phyloP scores from a whole-genome alignment of 2,888 invertebrate species.

The Tricholauxania praeusta region DNA sequence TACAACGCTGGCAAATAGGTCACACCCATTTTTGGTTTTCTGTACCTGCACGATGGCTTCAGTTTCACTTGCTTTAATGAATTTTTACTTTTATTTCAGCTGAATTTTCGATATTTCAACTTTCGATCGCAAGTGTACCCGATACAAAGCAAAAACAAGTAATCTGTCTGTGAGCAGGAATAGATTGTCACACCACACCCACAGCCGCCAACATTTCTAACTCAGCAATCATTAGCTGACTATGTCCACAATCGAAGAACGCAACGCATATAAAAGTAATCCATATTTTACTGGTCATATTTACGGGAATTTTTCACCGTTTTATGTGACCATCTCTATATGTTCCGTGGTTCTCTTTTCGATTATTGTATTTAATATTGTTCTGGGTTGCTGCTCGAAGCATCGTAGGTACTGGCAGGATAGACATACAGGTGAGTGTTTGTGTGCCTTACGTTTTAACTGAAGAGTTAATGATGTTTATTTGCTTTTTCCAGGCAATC shows the following conservation, averaged over 20 bases:
- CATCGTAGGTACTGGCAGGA: slow-evolving; percentile 87
- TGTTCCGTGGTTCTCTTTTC: slow-evolving; percentile 79
- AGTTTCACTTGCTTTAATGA: too few relatives aligned
- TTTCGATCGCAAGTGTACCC: too few relatives aligned
- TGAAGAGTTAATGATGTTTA: not conserved
- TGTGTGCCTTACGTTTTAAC: not conserved
- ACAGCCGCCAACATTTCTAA: not conserved
- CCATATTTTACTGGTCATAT: slow-evolving; percentile 72
- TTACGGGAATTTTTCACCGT: slow-evolving; percentile 84
- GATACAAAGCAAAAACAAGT: too few relatives aligned
- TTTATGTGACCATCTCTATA: slow-evolving; percentile 85
- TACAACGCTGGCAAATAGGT: too few relatives aligned
- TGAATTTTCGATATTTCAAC: too few relatives aligned
- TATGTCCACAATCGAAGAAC: slow-evolving; percentile 76
- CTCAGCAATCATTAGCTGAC: slow-evolving; percentile 37
- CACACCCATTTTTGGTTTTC: too few relatives aligned
- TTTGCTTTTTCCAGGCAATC: slow-evolving; percentile 74
- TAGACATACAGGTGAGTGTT: slow-evolving; percentile 74
- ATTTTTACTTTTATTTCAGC: too few relatives aligned
- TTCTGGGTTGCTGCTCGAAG: slow-evolving; percentile 84
- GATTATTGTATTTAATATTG: slow-evolving; percentile 81
- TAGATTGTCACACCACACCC: too few relatives aligned
- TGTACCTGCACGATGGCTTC: too few relatives aligned
- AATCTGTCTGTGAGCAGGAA: too few relatives aligned
- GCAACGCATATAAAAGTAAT: slow-evolving; percentile 73